Conservation (phyloP, 2,797 vertebrate genomes). For the Eospalax fontanierii region DNA sequence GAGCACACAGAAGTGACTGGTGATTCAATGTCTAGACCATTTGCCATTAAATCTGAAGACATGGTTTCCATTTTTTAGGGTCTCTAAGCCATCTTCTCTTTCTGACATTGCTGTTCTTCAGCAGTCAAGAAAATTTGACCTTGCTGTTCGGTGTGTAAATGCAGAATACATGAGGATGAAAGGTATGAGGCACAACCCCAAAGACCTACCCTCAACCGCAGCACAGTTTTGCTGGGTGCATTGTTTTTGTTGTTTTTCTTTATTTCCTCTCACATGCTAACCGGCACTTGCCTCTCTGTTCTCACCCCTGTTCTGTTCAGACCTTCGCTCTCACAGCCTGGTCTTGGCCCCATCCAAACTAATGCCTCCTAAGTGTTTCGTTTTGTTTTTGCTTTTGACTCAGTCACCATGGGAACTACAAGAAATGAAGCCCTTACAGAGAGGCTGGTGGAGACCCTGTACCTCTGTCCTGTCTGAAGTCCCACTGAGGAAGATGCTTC, state of each 20-base stretch:
- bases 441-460: not conserved
- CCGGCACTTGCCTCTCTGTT: not conserved
- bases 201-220: constrained; percentile 8
- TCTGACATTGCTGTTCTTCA: constrained; percentile 14
- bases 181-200: constrained; percentile 12
- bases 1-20: not conserved
- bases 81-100: not conserved
- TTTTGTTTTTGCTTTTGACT: not conserved
- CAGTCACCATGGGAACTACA: not conserved
- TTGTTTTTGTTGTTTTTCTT: constrained; percentile 35
- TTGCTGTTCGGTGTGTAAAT: constrained; percentile 20
- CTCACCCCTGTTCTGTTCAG: constrained; percentile 44
- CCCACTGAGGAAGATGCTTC: constrained; percentile 23
- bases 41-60: constrained; percentile 11
- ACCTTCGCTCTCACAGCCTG: not conserved
- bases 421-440: not conserved
- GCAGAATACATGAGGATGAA: not conserved
- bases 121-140: constrained; percentile 1
- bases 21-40: constrained; percentile 40
- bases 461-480: not conserved
- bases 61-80: not conserved
- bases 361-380: not conserved
- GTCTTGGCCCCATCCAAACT: not conserved
- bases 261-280: constrained; percentile 47
- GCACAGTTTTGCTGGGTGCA: not conserved